phyloP scores from a whole-genome alignment of 2,113 vertebrate species.

The Nothoprocta pentlandii region DNA sequence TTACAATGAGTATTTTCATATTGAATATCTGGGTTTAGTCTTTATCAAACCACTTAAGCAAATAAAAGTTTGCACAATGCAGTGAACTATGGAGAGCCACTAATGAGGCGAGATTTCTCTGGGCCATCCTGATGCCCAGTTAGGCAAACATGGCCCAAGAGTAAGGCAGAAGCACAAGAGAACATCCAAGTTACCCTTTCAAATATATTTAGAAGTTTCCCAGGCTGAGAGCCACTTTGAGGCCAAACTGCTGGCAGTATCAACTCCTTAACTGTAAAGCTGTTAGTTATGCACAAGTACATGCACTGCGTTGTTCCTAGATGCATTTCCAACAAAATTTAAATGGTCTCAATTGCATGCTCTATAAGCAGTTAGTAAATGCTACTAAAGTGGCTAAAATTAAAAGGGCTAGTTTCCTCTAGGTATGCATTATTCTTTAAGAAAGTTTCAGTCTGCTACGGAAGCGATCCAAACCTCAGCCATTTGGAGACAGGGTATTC shows the following conservation, averaged over 20 bases:
- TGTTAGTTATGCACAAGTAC: slow-evolving; percentile 42
- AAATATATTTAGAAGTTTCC: background rate
- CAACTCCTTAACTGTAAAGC: background rate
- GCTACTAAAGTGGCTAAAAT: background rate
- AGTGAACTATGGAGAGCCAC: background rate
- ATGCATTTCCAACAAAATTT: background rate
- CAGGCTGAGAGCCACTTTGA: background rate
- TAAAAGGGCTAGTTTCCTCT: slow-evolving; percentile 27
- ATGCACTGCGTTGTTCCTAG: background rate
- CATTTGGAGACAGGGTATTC: background rate
- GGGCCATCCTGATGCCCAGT: background rate
- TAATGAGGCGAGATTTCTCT: background rate
- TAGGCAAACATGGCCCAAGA: accelerated
- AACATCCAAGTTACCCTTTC: accelerated
- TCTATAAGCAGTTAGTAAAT: slow-evolving; percentile 41
- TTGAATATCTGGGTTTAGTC: background rate
- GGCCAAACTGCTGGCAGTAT: background rate
- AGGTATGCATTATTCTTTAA: background rate
- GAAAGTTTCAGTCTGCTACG: background rate
- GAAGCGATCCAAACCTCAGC: background rate
- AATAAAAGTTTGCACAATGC: accelerated
- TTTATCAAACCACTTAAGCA: background rate
- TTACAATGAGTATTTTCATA: background rate
- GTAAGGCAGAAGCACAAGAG: accelerated
- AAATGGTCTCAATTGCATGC: slow-evolving; percentile 13